These are phyloP conservation scores for Drosophila subquinaria DNA, from an alignment of 2,888 invertebrate genomes.

Conservation along the genomic window DNA sequence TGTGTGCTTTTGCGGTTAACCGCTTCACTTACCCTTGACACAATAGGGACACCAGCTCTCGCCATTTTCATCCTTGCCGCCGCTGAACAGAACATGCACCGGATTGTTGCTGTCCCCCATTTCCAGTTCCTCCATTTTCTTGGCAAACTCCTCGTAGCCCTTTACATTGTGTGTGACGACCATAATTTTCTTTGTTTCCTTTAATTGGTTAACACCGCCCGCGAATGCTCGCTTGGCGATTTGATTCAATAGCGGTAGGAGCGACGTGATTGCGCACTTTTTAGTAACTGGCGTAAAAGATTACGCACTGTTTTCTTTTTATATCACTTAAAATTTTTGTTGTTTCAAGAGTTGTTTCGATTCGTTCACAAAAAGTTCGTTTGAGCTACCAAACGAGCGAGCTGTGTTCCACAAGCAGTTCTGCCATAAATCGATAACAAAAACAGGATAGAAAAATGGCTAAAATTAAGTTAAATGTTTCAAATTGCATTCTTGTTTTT, in stretches of 20 bases:
- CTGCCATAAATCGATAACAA: too few relatives aligned
- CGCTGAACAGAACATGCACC: slow-evolving; percentile 85
- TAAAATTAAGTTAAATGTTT: too few relatives aligned
- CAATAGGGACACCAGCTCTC: slow-evolving; percentile 97
- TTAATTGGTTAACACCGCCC: slow-evolving; percentile 37
- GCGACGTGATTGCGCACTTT: slow-evolving; percentile 67
- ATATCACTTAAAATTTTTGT: slow-evolving; percentile 28
- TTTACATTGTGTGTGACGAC: slow-evolving; percentile 85
- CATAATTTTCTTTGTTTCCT: slow-evolving; percentile 77
- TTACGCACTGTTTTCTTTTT: slow-evolving; percentile 37
- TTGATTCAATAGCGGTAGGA: slow-evolving; percentile 31
- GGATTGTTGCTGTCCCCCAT: slow-evolving; percentile 68
- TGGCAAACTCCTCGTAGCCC: slow-evolving; percentile 85
- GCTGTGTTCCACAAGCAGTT: too few relatives aligned
- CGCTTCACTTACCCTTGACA: slow-evolving; percentile 89
- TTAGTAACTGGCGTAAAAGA: slow-evolving; percentile 35
- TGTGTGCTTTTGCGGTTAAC: slow-evolving; percentile 27
- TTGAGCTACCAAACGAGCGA: too few relatives aligned
- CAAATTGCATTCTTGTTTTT: too few relatives aligned
- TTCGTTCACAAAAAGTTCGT: too few relatives aligned
- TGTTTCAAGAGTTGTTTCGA: slow-evolving; percentile 19
- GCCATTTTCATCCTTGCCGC: slow-evolving; percentile 87
- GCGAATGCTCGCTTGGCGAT: slow-evolving; percentile 63
- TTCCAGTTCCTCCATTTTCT: slow-evolving; percentile 84
- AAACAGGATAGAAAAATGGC: too few relatives aligned